Percentiles rank a stretch among this genome's conserved stretches.
Evolutionary conservation across 2,797 vertebrate species (phyloP).

Genomic region (Yasuhikotakia modesta): DNA sequence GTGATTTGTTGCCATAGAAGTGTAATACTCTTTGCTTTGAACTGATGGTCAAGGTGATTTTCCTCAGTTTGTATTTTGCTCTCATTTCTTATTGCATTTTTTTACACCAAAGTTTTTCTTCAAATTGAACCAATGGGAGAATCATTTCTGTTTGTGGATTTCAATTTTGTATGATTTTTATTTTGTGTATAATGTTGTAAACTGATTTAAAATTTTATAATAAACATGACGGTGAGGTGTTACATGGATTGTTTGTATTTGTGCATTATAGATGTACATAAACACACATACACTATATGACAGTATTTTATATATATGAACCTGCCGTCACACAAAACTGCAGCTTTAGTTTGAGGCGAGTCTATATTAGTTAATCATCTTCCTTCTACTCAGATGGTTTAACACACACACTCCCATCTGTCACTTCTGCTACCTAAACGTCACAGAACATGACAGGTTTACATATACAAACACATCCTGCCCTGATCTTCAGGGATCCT

Average conservation of each 20-base stretch:
- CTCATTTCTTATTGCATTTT: background rate
- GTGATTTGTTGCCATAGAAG: conserved; percentile 51
- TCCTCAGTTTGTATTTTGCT: conserved; percentile 17
- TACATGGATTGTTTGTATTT: too few relatives aligned
- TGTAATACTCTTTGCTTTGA: conserved; percentile 17
- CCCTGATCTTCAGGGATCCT: background rate
- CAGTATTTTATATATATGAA: too few relatives aligned
- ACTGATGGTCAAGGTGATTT: conserved; percentile 40
- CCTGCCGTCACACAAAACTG: too few relatives aligned
- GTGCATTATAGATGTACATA: too few relatives aligned
- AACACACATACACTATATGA: too few relatives aligned
- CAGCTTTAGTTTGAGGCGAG: too few relatives aligned
- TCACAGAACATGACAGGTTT: conserved; percentile 38
- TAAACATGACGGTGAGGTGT: background rate
- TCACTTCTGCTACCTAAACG: conserved; percentile 46
- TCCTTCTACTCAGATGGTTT: conserved; percentile 37
- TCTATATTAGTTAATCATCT: conserved; percentile 53
- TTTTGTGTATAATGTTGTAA: background rate
- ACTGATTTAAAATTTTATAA: background rate
- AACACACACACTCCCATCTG: conserved; percentile 55
- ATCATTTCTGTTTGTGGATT: background rate
- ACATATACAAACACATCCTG: conserved; percentile 11
- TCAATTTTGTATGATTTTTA: background rate
- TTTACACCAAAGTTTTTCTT: too few relatives aligned
- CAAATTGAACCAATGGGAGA: too few relatives aligned